Evolutionary conservation across 2,888 invertebrate genomes (phyloP).

Genomic region (Microctonus aethiopoides): DNA sequence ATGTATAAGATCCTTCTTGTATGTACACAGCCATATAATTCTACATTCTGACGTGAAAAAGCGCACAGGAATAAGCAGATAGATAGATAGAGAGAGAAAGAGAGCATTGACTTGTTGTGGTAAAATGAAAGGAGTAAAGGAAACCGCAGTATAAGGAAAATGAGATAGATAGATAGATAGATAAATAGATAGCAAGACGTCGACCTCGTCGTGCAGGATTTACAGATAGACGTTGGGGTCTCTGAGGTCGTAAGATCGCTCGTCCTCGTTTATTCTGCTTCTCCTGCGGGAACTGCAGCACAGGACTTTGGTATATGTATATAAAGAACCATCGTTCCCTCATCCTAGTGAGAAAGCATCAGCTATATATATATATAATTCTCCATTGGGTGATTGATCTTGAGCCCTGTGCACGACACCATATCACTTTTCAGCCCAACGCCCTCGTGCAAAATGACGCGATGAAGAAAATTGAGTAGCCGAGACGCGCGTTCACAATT

Average conservation of each 20-base stretch:
- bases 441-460: constrained; percentile 21
- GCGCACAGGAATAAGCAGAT: too few relatives aligned
- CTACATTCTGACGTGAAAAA: too few relatives aligned
- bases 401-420: constrained; percentile 30
- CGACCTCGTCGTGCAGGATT: constrained; percentile 16
- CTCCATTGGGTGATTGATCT: constrained; percentile 43
- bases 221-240: constrained; percentile 27
- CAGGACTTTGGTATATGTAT: too few relatives aligned
- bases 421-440: constrained; percentile 22
- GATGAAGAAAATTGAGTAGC: constrained; percentile 30
- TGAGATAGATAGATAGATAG: constrained; percentile 25
- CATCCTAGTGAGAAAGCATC: constrained; percentile 16
- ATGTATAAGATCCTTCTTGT: too few relatives aligned
- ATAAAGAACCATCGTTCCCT: too few relatives aligned
- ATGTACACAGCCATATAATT: too few relatives aligned
- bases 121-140: constrained; percentile 1
- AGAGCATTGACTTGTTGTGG: not conserved
- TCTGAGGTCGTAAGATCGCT: constrained; percentile 45
- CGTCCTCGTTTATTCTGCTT: constrained; percentile 38
- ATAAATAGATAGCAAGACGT: constrained; percentile 17
- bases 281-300: constrained; percentile 26
- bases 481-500: constrained; percentile 30
- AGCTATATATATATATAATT: not conserved
- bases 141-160: constrained; percentile 23
- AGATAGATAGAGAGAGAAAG: too few relatives aligned